These are phyloP conservation scores for Campaea margaritaria DNA, from an alignment of 2,888 invertebrate species.

Conservation along the genomic window DNA sequence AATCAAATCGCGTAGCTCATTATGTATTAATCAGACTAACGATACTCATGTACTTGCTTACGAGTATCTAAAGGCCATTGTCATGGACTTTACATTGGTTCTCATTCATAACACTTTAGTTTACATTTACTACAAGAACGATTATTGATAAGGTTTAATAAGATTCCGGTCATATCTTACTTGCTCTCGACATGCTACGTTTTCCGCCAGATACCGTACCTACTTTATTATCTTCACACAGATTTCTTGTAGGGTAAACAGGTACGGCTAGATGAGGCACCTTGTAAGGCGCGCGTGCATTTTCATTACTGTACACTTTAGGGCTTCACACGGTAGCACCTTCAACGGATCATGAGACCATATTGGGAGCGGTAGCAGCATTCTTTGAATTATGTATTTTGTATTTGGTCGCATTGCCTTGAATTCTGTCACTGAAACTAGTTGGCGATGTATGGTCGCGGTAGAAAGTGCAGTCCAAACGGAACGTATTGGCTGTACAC, in stretches of 20 bases:
- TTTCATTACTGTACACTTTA: slow-evolving; percentile 32
- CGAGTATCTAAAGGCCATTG: too few relatives aligned
- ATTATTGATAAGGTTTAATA: neutral
- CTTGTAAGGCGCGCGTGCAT: slow-evolving; percentile 24
- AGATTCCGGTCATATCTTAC: neutral
- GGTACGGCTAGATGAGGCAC: slow-evolving; percentile 6
- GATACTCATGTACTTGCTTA: too few relatives aligned
- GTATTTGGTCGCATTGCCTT: slow-evolving; percentile 19
- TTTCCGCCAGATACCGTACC: slow-evolving; percentile 12
- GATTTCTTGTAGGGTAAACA: slow-evolving; percentile 20
- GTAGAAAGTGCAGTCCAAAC: slow-evolving; percentile 16
- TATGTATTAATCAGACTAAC: too few relatives aligned
- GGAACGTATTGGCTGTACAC: neutral
- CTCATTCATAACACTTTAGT: too few relatives aligned
- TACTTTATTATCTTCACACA: slow-evolving; percentile 20
- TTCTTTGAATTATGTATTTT: slow-evolving; percentile 20
- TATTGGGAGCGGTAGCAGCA: slow-evolving; percentile 10
- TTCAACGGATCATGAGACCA: slow-evolving; percentile 22
- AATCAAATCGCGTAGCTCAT: too few relatives aligned
- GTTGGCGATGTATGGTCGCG: slow-evolving; percentile 12
- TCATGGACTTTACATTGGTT: too few relatives aligned
- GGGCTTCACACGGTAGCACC: slow-evolving; percentile 29
- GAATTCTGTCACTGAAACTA: slow-evolving; percentile 16
- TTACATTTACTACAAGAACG: neutral
- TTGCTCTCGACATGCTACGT: slow-evolving; percentile 14